Evolutionary conservation across 2,113 vertebrate species (phyloP).

Genomic region (Salminus brasiliensis): DNA sequence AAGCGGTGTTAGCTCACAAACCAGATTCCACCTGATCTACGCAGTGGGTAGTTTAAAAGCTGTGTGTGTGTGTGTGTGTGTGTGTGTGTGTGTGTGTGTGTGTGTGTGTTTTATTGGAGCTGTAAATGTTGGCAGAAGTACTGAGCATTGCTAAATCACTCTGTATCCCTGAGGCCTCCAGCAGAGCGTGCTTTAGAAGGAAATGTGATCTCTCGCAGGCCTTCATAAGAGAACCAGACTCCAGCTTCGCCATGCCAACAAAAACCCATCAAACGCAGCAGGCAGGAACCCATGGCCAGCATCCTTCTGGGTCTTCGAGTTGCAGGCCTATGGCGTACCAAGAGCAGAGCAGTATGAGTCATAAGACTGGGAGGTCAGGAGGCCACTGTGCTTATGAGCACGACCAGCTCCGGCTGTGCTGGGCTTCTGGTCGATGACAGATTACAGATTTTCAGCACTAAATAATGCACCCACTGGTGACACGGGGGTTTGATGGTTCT

Average conservation of each 20-base stretch:
- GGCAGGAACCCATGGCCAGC: background rate
- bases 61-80: background rate
- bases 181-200: slow-evolving; percentile 44
- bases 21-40: slow-evolving; percentile 14
- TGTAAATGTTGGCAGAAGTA: slow-evolving; percentile 31
- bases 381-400: background rate
- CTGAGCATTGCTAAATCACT: slow-evolving; percentile 12
- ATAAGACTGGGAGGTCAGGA: background rate
- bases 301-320: background rate
- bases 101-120: slow-evolving; percentile 20
- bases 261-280: slow-evolving; percentile 30
- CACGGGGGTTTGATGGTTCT: background rate
- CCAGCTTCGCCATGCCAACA: slow-evolving; percentile 31
- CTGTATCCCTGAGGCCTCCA: slow-evolving; percentile 25
- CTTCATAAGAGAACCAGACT: slow-evolving; percentile 39
- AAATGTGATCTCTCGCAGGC: slow-evolving; percentile 40
- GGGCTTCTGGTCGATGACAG: background rate
- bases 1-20: background rate
- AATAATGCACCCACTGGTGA: slow-evolving; percentile 3
- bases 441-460: background rate
- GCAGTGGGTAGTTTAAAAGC: background rate
- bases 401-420: background rate
- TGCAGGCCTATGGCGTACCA: background rate
- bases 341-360: background rate
- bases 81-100: background rate